Conservation (phyloP, 2,113 vertebrate species). For the Stictonetta naevosa region DNA sequence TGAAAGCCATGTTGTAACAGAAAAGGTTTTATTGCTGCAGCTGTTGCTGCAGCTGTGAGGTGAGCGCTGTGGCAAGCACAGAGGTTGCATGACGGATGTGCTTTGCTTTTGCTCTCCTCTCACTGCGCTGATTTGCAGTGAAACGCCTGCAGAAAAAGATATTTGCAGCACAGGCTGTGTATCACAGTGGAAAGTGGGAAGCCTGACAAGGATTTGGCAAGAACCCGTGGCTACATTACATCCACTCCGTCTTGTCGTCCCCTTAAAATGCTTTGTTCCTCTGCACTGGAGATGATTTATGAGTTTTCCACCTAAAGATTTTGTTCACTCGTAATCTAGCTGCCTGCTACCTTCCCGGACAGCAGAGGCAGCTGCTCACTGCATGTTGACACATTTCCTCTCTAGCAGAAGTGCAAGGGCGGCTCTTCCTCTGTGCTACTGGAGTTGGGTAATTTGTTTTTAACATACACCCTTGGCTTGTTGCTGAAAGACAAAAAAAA, state of each 20-base stretch:
- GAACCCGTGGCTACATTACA: neutral
- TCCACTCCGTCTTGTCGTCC: neutral
- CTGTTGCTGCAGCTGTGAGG: accelerated
- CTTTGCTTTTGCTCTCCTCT: accelerated
- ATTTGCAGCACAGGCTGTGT: neutral
- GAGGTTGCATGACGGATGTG: accelerated
- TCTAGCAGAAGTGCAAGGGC: neutral
- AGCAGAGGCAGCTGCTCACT: neutral
- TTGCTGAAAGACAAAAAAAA: neutral
- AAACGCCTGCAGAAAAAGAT: neutral
- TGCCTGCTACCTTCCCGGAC: neutral
- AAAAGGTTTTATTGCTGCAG: neutral
- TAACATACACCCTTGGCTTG: neutral
- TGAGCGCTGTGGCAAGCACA: accelerated
- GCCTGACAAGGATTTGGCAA: neutral
- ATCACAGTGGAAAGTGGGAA: neutral
- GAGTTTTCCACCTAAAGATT: slow-evolving; percentile 28
- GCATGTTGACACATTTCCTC: neutral
- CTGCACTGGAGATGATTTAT: neutral
- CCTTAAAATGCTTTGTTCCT: neutral
- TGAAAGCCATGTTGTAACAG: neutral
- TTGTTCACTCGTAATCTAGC: neutral
- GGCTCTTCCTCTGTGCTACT: neutral
- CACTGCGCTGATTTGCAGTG: accelerated
- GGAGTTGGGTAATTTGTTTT: neutral